phyloP scores from a whole-genome alignment of 2,888 invertebrate genomes.

The Lasioglossum villosulum region DNA sequence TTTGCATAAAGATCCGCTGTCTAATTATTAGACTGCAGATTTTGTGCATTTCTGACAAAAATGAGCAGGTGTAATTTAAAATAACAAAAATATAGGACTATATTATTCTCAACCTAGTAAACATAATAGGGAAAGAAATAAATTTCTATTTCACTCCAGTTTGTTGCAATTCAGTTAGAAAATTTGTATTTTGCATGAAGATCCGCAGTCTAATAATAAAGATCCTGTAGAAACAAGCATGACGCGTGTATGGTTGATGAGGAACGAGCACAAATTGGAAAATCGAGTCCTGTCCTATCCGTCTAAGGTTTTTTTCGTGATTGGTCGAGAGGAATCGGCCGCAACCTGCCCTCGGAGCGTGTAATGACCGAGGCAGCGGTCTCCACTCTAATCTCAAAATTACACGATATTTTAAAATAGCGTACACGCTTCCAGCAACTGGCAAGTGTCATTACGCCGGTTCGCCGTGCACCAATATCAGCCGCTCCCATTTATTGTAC shows the following conservation, averaged over 20 bases:
- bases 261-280: conserved; percentile 11
- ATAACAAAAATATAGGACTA: too few relatives aligned
- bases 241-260: neutral
- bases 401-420: conserved; percentile 50
- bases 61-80: too few relatives aligned
- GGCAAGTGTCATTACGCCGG: conserved; percentile 48
- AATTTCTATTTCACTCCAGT: too few relatives aligned
- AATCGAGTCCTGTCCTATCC: conserved; percentile 16
- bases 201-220: too few relatives aligned
- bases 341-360: conserved; percentile 11
- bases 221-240: neutral
- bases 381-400: conserved; percentile 38
- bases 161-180: too few relatives aligned
- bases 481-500: conserved; percentile 63
- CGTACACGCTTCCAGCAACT: conserved; percentile 33
- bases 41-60: too few relatives aligned
- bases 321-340: neutral
- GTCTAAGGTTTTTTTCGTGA: neutral
- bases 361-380: conserved; percentile 7
- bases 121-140: too few relatives aligned
- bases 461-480: conserved; percentile 39
- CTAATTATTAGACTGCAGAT: too few relatives aligned
- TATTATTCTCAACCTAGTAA: too few relatives aligned
- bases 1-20: too few relatives aligned
- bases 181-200: too few relatives aligned